Evolutionary conservation across 2,113 vertebrate species (phyloP).

Genomic region (Physeter macrocephalus): DNA sequence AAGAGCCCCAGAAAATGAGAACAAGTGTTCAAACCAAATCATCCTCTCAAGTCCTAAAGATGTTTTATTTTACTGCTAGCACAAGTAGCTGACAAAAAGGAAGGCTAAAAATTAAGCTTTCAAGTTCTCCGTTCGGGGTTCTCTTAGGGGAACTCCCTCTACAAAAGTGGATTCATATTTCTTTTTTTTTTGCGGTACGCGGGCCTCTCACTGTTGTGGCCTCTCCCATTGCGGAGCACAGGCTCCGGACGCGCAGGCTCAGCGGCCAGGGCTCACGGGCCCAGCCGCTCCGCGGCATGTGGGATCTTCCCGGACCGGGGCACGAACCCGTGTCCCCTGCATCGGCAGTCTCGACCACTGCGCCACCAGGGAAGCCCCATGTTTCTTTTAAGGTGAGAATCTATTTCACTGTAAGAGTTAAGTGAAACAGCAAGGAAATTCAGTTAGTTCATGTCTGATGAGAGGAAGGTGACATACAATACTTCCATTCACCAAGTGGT

Average conservation of each 20-base stretch:
- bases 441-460: neutral
- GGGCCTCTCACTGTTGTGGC: too few species aligned
- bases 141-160: neutral
- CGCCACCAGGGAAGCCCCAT: too few species aligned
- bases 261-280: too few species aligned
- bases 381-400: constrained; percentile 18
- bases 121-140: neutral
- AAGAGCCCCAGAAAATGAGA: constrained; percentile 42
- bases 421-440: constrained; percentile 4
- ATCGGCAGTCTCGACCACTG: too few species aligned
- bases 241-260: too few species aligned
- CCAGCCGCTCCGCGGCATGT: too few species aligned
- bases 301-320: too few species aligned
- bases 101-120: constrained; percentile 4
- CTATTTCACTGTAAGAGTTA: neutral
- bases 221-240: too few species aligned
- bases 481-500: constrained; percentile 8
- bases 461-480: neutral
- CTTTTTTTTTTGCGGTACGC: too few species aligned
- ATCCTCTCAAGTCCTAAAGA: neutral
- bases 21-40: constrained; percentile 37
- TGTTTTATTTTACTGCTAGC: neutral
- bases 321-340: too few species aligned
- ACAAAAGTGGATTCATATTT: neutral
- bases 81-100: neutral